These are phyloP conservation scores for Telmatochromis sp. DNA, from an alignment of 2,113 vertebrate genomes.

Conservation along the genomic window DNA sequence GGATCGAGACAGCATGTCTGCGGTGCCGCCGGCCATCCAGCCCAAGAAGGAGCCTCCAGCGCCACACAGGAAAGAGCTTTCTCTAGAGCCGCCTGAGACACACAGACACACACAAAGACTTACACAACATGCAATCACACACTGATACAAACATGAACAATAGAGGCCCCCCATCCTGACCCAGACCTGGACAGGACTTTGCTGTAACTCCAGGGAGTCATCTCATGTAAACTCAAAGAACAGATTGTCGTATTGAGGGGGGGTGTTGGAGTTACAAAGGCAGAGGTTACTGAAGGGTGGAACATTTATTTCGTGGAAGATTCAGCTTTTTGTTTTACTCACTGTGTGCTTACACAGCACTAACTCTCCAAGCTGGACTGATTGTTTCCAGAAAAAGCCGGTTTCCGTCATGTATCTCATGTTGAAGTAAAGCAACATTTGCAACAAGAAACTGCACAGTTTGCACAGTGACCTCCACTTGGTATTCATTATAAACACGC, in stretches of 20 bases:
- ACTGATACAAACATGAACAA: conserved; percentile 49
- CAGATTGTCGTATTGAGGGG: conserved; percentile 16
- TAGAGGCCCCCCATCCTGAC: conserved; percentile 46
- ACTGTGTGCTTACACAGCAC: conserved; percentile 23
- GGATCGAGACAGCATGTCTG: conserved; percentile 73
- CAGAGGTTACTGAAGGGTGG: conserved; percentile 14
- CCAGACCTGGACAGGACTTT: conserved; percentile 35
- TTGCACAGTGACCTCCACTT: neutral
- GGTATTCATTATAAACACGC: neutral
- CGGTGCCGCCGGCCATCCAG: conserved; percentile 36
- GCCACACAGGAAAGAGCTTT: conserved; percentile 72
- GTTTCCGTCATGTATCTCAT: neutral
- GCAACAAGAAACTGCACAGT: neutral
- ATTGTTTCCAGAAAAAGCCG: neutral
- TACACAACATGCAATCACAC: conserved; percentile 9
- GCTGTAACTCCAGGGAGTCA: conserved; percentile 50
- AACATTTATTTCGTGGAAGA: neutral
- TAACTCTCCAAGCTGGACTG: neutral
- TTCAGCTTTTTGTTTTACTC: neutral
- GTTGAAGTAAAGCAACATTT: neutral
- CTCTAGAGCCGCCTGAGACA: conserved; percentile 38
- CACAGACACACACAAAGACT: conserved; percentile 13
- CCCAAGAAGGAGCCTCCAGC: conserved; percentile 50
- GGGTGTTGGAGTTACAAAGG: neutral
- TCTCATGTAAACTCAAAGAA: conserved; percentile 38